These are phyloP conservation scores for Lepidotrigona ventralis DNA, from an alignment of 1,140 invertebrate species.

Conservation along the genomic window DNA sequence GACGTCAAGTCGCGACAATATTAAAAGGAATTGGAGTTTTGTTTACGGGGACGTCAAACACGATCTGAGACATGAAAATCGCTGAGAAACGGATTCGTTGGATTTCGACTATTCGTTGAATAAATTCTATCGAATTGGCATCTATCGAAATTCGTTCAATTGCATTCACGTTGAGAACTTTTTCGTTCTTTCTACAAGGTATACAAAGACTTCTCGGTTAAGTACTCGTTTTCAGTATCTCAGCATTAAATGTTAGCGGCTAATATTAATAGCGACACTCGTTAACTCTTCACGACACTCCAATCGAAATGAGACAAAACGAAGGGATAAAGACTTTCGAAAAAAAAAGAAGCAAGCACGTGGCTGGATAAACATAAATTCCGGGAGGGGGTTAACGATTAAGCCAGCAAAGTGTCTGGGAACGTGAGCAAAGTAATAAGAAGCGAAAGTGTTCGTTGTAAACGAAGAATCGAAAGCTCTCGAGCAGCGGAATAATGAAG, in stretches of 20 bases:
- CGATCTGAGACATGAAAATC: not conserved
- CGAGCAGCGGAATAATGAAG: conserved; percentile 56
- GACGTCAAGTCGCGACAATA: not conserved
- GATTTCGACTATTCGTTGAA: not conserved
- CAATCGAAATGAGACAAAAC: not conserved
- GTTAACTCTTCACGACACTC: not conserved
- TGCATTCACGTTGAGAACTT: too few relatives aligned
- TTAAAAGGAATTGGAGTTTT: not conserved
- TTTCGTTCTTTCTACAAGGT: too few relatives aligned
- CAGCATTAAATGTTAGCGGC: not conserved
- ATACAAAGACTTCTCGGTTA: too few relatives aligned
- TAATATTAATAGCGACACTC: not conserved
- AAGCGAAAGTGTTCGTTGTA: conserved; percentile 29
- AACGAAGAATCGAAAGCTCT: conserved; percentile 59
- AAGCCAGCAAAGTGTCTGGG: conserved; percentile 21
- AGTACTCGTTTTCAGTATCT: too few relatives aligned
- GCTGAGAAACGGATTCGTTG: not conserved
- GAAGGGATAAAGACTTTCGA: not conserved
- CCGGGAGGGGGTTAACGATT: conserved; percentile 13
- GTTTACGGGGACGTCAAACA: not conserved
- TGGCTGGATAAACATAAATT: conserved; percentile 21
- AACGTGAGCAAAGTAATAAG: conserved; percentile 19
- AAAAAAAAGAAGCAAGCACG: not conserved
- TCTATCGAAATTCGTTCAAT: too few relatives aligned
- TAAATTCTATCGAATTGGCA: too few relatives aligned